phyloP scores from a whole-genome alignment of 2,888 invertebrate species.

The Sinotaia quadrata region DNA sequence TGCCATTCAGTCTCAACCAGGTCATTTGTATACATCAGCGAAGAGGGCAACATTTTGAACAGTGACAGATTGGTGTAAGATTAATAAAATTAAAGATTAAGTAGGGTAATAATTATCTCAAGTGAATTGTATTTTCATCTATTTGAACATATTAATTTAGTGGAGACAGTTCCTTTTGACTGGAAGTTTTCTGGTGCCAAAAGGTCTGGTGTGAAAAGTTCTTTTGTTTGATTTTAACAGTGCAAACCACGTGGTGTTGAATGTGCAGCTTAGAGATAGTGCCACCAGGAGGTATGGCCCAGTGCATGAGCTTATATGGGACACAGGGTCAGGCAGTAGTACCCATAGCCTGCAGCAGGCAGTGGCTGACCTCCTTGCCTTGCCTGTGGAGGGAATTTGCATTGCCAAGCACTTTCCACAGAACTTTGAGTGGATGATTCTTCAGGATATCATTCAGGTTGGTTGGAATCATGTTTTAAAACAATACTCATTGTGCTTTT shows the following conservation, averaged over 20 bases:
- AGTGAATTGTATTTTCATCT: too few relatives aligned
- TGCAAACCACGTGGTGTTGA: conserved; percentile 56
- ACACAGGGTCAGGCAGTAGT: conserved; percentile 53
- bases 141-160: too few relatives aligned
- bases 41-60: too few relatives aligned
- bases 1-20: too few relatives aligned
- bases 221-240: conserved; percentile 39
- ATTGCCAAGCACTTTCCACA: conserved; percentile 66
- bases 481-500: not conserved
- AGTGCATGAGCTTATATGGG: conserved; percentile 63
- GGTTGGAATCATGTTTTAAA: not conserved
- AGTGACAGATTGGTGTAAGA: too few relatives aligned
- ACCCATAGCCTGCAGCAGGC: conserved; percentile 49
- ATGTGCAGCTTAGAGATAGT: conserved; percentile 52
- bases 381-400: conserved; percentile 52
- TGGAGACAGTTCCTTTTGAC: too few relatives aligned
- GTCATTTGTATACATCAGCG: too few relatives aligned
- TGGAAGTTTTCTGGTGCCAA: too few relatives aligned
- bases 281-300: conserved; percentile 52
- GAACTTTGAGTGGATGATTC: conserved; percentile 60
- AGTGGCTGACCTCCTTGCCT: conserved; percentile 44
- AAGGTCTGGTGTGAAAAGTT: not conserved
- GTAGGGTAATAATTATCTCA: too few relatives aligned
- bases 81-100: too few relatives aligned
- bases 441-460: conserved; percentile 47